Evolutionary conservation across 2,113 vertebrate species (phyloP).

Genomic region (Colaptes auratus): DNA sequence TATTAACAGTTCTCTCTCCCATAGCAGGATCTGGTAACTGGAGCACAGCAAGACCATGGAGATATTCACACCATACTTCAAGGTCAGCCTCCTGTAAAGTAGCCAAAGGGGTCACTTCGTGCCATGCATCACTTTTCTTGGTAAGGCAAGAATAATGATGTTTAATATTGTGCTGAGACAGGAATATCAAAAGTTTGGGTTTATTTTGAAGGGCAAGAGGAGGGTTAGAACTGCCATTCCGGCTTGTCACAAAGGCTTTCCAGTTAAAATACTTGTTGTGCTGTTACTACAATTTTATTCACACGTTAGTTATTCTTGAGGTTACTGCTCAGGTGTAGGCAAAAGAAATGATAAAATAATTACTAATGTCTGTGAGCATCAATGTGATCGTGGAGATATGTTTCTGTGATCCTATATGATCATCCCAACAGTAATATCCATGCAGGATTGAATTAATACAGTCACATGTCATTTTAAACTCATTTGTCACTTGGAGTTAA

Average conservation of each 20-base stretch:
- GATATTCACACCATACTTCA: rapidly evolving
- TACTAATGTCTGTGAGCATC: neutral
- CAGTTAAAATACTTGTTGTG: neutral
- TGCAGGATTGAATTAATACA: neutral
- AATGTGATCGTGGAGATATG: neutral
- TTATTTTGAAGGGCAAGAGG: neutral
- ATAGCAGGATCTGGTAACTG: neutral
- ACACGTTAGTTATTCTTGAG: neutral
- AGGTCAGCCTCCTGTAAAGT: neutral
- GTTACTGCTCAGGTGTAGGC: neutral
- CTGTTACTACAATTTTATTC: neutral
- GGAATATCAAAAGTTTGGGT: neutral
- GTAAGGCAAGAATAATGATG: neutral
- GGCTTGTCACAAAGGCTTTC: neutral
- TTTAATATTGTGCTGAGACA: neutral
- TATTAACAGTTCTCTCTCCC: neutral
- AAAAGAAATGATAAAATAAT: neutral
- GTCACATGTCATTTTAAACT: neutral
- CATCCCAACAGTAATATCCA: neutral
- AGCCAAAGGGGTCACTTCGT: neutral
- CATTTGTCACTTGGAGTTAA: neutral
- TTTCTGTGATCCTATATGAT: no score
- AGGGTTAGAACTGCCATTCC: neutral
- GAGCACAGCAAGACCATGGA: rapidly evolving
- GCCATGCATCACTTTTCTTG: rapidly evolving